A percentile compares a stretch with the other conserved stretches of the same genome.
These are phyloP conservation scores for Mimumesa dahlbomi DNA, from an alignment of 2,888 invertebrate genomes.

Conservation along the genomic window DNA sequence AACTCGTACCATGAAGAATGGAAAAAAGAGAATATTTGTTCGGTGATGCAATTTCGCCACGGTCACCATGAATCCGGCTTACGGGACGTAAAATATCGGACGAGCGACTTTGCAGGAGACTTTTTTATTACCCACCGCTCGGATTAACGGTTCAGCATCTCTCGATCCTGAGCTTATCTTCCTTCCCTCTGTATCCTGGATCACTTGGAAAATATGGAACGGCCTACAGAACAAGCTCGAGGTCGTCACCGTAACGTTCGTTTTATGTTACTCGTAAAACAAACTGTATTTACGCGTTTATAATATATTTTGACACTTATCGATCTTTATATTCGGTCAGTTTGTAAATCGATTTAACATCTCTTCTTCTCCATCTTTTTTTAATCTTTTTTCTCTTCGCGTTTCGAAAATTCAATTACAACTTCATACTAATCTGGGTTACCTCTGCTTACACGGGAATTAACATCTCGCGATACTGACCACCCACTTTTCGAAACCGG, in stretches of 20 bases:
- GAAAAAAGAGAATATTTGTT: constrained; percentile 28
- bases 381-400: no score
- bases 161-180: constrained; percentile 47
- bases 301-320: constrained; percentile 31
- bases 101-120: constrained; percentile 46
- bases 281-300: constrained; percentile 47
- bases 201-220: constrained; percentile 48
- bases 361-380: constrained; percentile 2
- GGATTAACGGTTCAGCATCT: constrained; percentile 51
- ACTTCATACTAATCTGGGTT: no score
- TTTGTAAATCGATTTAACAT: constrained; percentile 34
- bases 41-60: constrained; percentile 45
- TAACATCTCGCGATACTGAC: constrained; percentile 34
- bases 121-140: constrained; percentile 47
- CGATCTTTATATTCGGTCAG: constrained; percentile 30
- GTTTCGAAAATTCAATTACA: no score
- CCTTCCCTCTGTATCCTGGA: constrained; percentile 46
- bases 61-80: constrained; percentile 54
- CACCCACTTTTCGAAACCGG: constrained; percentile 51
- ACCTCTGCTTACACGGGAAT: constrained; percentile 38
- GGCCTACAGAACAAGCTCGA: constrained; percentile 49
- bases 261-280: constrained; percentile 50
- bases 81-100: constrained; percentile 50
- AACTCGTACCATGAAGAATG: constrained; percentile 6
- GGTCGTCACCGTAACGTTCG: constrained; percentile 37